Evolutionary conservation across 2,797 vertebrate species (phyloP).

Genomic region (Harpagifer antarcticus): DNA sequence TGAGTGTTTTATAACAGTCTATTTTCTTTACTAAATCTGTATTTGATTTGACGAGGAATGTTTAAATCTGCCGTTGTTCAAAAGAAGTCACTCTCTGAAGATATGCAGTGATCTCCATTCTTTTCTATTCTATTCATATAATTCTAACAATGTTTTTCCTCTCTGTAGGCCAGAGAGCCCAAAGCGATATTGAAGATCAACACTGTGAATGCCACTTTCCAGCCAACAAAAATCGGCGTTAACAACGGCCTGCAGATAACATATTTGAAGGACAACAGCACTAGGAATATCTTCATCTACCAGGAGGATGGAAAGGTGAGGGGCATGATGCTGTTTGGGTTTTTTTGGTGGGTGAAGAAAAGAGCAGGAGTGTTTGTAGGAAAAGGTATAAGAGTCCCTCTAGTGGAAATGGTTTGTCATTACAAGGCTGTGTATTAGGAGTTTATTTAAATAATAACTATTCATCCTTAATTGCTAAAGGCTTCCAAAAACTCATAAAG

Average conservation of each 20-base stretch:
- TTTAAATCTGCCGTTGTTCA: not conserved
- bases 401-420: slow-evolving; percentile 37
- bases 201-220: slow-evolving; percentile 94
- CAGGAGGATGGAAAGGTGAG: slow-evolving; percentile 96
- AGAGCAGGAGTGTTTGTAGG: not conserved
- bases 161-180: slow-evolving; percentile 92
- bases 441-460: not conserved
- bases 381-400: slow-evolving; percentile 30
- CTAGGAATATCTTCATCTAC: slow-evolving; percentile 96
- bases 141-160: not conserved
- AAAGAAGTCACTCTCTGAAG: not conserved
- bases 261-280: slow-evolving; percentile 96
- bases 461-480: not conserved
- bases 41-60: not conserved
- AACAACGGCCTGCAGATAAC: slow-evolving; percentile 94
- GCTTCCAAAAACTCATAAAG: not conserved
- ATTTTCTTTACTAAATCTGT: not conserved
- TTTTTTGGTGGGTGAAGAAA: not conserved
- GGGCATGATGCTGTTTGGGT: not conserved
- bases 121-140: not conserved
- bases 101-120: not conserved
- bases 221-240: slow-evolving; percentile 93
- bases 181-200: slow-evolving; percentile 95
- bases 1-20: slow-evolving; percentile 73
- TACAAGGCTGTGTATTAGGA: not conserved